Percentiles rank a stretch among this genome's conserved stretches.
phyloP scores from a whole-genome alignment of 2,113 vertebrate genomes.

The Hymenochirus boettgeri region DNA sequence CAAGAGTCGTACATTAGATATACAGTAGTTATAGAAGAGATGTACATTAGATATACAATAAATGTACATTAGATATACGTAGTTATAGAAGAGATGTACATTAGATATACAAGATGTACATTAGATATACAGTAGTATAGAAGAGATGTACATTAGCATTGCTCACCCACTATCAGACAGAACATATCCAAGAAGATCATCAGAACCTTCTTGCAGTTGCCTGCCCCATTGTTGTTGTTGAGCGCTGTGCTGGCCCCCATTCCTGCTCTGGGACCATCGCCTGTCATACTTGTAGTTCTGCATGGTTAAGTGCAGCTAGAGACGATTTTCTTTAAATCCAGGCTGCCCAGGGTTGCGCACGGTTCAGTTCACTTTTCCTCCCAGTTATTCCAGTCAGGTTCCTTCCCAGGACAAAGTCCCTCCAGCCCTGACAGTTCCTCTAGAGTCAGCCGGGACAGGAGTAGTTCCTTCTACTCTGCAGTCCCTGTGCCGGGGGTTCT shows the following conservation, averaged over 20 bases:
- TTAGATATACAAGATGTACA: no score
- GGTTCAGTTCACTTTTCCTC: background rate
- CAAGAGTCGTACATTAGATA: no score
- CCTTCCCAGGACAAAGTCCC: slow-evolving; percentile 35
- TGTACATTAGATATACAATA: no score
- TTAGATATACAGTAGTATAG: no score
- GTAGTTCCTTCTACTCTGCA: no score
- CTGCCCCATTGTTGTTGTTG: slow-evolving; percentile 72
- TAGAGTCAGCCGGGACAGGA: background rate
- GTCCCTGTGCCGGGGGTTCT: background rate
- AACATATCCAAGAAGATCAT: slow-evolving; percentile 85
- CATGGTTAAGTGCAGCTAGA: slow-evolving; percentile 63
- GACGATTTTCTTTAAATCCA: slow-evolving; percentile 35
- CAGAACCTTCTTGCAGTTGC: slow-evolving; percentile 80
- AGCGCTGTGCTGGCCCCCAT: slow-evolving; percentile 85
- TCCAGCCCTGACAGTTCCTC: background rate
- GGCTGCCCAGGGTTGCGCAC: slow-evolving; percentile 22
- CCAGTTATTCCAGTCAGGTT: no score
- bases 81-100: no score
- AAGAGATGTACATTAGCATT: no score
- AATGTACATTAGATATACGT: no score
- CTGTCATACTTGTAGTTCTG: slow-evolving; percentile 96
- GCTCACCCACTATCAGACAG: slow-evolving; percentile 91
- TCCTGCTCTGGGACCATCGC: slow-evolving; percentile 90
- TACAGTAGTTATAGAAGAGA: no score